Conservation (phyloP, 1,140 invertebrate species). For the Microplitis mediator region DNA sequence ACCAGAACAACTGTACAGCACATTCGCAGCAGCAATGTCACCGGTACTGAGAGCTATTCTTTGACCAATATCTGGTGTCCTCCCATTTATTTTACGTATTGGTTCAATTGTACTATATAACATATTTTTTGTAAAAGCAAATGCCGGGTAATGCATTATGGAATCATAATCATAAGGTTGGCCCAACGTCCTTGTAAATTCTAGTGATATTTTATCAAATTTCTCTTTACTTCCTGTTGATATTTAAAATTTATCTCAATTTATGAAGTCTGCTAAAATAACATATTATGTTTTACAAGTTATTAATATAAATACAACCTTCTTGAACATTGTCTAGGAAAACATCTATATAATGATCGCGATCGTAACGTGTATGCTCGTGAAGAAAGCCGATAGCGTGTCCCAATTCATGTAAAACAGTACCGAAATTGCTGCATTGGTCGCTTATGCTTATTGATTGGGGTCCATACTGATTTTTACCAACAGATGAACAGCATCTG, state of each 20-base stretch:
- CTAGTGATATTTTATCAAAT: conserved; percentile 43
- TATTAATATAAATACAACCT: conserved; percentile 87
- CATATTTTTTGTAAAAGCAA: conserved; percentile 91
- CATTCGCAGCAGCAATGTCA: conserved; percentile 95
- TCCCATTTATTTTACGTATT: conserved; percentile 77
- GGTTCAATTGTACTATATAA: conserved; percentile 87
- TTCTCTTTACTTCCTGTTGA: no score
- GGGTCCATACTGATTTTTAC: conserved; percentile 93
- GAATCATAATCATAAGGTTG: conserved; percentile 95
- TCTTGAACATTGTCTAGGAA: conserved; percentile 95
- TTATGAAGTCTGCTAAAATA: no score
- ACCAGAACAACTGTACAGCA: conserved; percentile 94
- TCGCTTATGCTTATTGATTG: conserved; percentile 98
- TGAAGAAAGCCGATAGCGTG: conserved; percentile 99
- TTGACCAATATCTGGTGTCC: conserved; percentile 92
- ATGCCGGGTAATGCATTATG: conserved; percentile 95
- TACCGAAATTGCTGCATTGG: conserved; percentile 99
- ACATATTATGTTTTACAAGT: conserved; percentile 79
- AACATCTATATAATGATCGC: conserved; percentile 92
- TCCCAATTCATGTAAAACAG: conserved; percentile 97
- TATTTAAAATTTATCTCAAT: no score
- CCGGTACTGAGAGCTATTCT: conserved; percentile 87
- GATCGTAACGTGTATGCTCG: conserved; percentile 95
- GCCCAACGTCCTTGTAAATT: conserved; percentile 96
- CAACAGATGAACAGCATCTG: conserved; percentile 98